Evolutionary conservation across 2,888 invertebrate genomes (phyloP).

Genomic region (Mesorhabditis spiculigera): DNA sequence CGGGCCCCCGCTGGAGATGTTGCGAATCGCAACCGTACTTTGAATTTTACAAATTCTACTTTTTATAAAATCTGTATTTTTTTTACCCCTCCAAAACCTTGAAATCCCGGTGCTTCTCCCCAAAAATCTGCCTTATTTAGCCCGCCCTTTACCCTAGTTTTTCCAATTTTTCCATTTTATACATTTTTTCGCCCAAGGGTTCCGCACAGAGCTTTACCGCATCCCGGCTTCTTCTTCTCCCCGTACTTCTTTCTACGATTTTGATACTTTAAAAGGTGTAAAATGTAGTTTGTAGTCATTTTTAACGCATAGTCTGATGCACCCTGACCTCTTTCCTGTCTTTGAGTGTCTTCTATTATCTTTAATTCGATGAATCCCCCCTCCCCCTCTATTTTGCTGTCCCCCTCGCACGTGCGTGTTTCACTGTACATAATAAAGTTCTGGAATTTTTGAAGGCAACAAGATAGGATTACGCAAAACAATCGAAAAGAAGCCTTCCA

Average conservation of each 20-base stretch:
- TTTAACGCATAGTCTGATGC: too few relatives aligned
- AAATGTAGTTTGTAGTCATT: too few relatives aligned
- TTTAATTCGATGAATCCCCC: background rate
- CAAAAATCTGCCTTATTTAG: background rate
- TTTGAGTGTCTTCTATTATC: too few relatives aligned
- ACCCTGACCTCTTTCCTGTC: too few relatives aligned
- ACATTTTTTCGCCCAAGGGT: background rate
- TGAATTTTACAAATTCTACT: too few relatives aligned
- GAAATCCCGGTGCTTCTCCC: background rate
- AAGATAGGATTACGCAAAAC: too few relatives aligned
- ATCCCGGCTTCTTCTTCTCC: too few relatives aligned
- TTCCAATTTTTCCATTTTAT: too few relatives aligned
- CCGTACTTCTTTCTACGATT: too few relatives aligned
- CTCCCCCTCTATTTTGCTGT: background rate
- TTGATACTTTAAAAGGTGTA: too few relatives aligned
- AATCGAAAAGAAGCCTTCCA: too few relatives aligned
- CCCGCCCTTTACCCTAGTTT: too few relatives aligned
- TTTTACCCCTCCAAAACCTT: background rate
- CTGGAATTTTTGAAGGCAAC: background rate
- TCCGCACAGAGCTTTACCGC: background rate
- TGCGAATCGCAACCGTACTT: background rate
- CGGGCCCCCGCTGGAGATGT: background rate
- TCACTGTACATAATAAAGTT: background rate
- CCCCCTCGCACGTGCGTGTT: background rate
- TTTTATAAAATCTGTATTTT: background rate